Percentiles rank a stretch among this genome's conserved stretches.
Conservation (phyloP, 2,888 invertebrate species). For the Gandaritis pyraliata region DNA sequence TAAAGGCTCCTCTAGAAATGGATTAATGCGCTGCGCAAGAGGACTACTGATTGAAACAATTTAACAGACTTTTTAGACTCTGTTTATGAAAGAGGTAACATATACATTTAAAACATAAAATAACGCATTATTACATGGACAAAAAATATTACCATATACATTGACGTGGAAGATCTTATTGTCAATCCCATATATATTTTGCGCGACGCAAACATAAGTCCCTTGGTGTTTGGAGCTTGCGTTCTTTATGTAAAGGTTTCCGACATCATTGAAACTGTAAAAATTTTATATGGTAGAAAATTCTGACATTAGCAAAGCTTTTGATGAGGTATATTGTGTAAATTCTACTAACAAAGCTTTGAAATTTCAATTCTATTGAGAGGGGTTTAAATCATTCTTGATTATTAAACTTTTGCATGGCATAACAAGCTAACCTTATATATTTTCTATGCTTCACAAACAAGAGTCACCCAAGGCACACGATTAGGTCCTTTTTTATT, state of each 20-base stretch:
- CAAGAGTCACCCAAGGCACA: conserved; percentile 7
- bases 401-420: background rate
- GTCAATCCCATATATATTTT: conserved; percentile 81
- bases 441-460: background rate
- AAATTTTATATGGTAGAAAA: conserved; percentile 8
- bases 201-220: conserved; percentile 82
- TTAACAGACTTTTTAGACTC: too few species aligned
- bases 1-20: too few species aligned
- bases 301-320: background rate
- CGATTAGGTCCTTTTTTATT: conserved; percentile 2
- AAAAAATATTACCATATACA: conserved; percentile 66
- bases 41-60: too few species aligned
- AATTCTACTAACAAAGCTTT: background rate
- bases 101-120: too few species aligned
- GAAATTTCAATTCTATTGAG: background rate
- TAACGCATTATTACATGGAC: too few species aligned
- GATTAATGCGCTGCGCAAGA: too few species aligned
- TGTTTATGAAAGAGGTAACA: too few species aligned
- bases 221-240: conserved; percentile 78
- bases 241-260: conserved; percentile 69
- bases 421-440: background rate
- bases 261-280: conserved; percentile 67
- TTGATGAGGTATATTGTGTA: background rate
- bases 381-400: background rate
- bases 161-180: conserved; percentile 65